A percentile compares a stretch with the other conserved stretches of the same genome.
Conservation (phyloP, 2,113 vertebrate genomes). For the Copsychus sechellarum region DNA sequence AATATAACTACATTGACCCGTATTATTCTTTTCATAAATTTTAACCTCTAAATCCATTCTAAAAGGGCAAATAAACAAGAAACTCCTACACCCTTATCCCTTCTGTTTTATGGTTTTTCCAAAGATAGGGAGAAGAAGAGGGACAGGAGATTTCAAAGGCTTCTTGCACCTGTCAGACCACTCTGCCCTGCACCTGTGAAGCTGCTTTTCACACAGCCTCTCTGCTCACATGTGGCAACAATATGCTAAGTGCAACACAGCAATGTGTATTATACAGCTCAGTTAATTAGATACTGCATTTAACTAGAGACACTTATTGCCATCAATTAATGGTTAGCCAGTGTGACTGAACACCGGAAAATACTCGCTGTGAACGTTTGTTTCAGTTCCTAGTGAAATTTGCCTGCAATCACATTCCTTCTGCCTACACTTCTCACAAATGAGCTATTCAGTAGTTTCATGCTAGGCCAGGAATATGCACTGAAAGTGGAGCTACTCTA, state of each 20-base stretch:
- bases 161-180: background rate
- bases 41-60: background rate
- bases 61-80: background rate
- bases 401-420: background rate
- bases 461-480: background rate
- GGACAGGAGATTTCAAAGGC: background rate
- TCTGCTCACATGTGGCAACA: background rate
- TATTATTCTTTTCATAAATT: background rate
- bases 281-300: background rate
- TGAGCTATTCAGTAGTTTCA: constrained; percentile 13
- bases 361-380: background rate
- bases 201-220: background rate
- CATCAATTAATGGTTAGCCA: background rate
- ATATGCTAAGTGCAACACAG: background rate
- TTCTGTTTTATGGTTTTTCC: background rate
- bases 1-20: background rate
- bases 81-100: background rate
- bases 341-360: background rate
- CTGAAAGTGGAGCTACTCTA: background rate
- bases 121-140: background rate
- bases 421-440: background rate
- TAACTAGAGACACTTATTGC: background rate
- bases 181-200: background rate
- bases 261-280: background rate
- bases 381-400: constrained; percentile 2